Evolutionary conservation across 1,140 invertebrate species (phyloP).

Genomic region (Drosophila sulfurigaster): DNA sequence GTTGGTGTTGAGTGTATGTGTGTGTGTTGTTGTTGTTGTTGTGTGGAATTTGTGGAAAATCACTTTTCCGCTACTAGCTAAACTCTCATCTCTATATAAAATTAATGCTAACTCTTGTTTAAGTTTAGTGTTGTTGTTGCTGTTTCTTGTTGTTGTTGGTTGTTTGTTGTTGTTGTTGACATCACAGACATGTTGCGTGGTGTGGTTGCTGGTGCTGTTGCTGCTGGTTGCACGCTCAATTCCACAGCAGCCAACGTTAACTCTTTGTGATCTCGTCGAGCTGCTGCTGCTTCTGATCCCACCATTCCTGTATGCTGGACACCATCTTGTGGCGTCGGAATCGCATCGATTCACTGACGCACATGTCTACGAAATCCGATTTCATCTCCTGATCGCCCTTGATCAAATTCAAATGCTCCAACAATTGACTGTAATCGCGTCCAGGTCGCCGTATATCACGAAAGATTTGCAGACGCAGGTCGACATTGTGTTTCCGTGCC

Average conservation of each 20-base stretch:
- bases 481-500: constrained; percentile 85
- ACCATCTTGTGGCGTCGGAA: constrained; percentile 93
- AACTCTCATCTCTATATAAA: constrained; percentile 9
- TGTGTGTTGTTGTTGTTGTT: neutral
- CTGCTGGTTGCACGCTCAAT: constrained; percentile 51
- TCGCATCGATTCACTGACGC: constrained; percentile 91
- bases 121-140: constrained; percentile 12
- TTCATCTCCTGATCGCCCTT: constrained; percentile 90
- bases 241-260: constrained; percentile 71
- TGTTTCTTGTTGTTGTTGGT: constrained; percentile 17
- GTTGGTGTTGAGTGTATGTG: neutral
- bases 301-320: constrained; percentile 85
- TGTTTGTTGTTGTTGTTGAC: constrained; percentile 51
- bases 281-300: constrained; percentile 74
- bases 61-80: too few species aligned
- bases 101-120: constrained; percentile 11
- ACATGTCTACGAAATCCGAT: constrained; percentile 89
- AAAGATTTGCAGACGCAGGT: constrained; percentile 86
- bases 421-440: constrained; percentile 89
- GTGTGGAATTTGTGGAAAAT: constrained; percentile 11
- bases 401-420: constrained; percentile 89
- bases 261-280: constrained; percentile 58
- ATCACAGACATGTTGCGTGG: constrained; percentile 64
- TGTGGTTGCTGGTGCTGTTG: constrained; percentile 35
- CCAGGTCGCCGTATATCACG: constrained; percentile 86